Base-by-base conservation (phyloP, 2,113 vertebrate genomes). In the Rhodinocichla rosea region DNA sequence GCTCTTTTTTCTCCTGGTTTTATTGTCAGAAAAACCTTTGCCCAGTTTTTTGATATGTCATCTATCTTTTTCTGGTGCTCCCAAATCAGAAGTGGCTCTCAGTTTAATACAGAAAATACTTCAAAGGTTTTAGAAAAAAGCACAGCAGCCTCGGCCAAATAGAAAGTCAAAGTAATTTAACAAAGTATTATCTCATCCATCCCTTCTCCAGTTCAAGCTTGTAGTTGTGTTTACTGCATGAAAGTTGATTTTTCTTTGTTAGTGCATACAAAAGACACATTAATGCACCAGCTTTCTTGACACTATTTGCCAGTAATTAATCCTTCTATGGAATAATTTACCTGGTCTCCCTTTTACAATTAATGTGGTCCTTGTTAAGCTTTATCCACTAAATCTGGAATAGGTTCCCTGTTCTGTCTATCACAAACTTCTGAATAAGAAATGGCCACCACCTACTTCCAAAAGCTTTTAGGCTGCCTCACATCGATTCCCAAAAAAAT, bases 81-180 rank as follows among this genome's bases (percentile, higher is more conserved):
- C 18, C 22, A 37, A 75, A 47, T 27, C 21, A 64, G 30, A 80
- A 79, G 26, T 17, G 6, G 13, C 13, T 53, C 26, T 55, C 9
- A 59, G 28, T 44, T 83, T 75, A 64, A 44, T 37, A 57, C 20
- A 93, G 26, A 10, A 56, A 87, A 37, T 32, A 59, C 8, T 53
- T 87, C 10, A 37, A 83, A 68, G 7, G 40, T 49, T 49, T 79
- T 28, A 68, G 5, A 6, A 76, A 44, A 47, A 71, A 79, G 26
- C 0, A 0, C 17, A 76, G 57, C 63, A 64, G 17, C 7, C 11
- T 27, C 0, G 0, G 7, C 8, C 37, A 87, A 37, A 22, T 20
- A 42, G 33, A 83, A 76, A 76, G 2, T 16, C 60, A 79, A 35
- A n/a, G 20, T 67, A 24, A 45, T 80, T 80, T 65, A 77, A 30